Conservation (phyloP, 2,113 vertebrate species). For the Solenodon paradoxus region DNA sequence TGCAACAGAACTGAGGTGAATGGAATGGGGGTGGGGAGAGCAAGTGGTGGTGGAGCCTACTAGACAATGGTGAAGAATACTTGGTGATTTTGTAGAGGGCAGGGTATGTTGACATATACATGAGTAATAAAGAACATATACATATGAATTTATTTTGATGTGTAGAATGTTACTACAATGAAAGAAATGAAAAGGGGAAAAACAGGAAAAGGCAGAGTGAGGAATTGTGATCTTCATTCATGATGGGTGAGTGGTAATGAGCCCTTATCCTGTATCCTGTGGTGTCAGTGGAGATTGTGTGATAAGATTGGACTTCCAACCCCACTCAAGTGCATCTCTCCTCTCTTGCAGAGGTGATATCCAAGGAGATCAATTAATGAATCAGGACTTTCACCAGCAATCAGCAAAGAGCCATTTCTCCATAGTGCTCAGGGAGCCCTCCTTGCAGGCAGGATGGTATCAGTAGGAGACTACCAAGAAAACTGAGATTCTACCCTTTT, state of each 20-base stretch:
- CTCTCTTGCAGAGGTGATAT: no score
- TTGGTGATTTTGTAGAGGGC: no score
- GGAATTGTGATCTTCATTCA: neutral
- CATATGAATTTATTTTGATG: no score
- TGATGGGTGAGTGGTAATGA: rapidly evolving
- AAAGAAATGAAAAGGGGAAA: no score
- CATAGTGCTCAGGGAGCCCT: neutral
- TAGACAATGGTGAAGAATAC: no score
- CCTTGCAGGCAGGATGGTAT: neutral
- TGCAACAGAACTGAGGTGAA: no score
- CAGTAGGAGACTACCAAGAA: neutral
- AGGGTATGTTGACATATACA: no score
- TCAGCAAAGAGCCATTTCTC: neutral
- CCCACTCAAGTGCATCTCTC: rapidly evolving
- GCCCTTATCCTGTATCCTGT: neutral
- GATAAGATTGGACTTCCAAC: neutral
- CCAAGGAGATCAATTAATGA: neutral
- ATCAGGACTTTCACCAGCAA: neutral
- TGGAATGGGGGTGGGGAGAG: no score
- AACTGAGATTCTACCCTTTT: no score
- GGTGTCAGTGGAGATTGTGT: neutral
- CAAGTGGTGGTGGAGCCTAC: no score
- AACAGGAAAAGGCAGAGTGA: neutral
- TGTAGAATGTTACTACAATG: no score
- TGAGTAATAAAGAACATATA: no score